phyloP scores from a whole-genome alignment of 2,797 vertebrate species.

The Phoxinus dragarum region DNA sequence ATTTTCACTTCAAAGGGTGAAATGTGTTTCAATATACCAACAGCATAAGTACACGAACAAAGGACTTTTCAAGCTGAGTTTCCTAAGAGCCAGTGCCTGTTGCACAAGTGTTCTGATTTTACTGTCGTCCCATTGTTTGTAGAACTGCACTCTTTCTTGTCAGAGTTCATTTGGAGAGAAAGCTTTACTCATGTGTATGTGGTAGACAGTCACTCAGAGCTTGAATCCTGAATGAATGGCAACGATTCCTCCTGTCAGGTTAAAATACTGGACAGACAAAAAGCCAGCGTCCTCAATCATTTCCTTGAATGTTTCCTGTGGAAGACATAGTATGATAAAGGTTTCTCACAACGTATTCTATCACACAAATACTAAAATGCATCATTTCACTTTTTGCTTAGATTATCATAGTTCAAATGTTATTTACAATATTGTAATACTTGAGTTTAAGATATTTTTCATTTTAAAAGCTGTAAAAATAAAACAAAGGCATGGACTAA shows the following conservation, averaged over 20 bases:
- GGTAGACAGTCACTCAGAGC: constrained; percentile 75
- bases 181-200: neutral
- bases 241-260: constrained; percentile 87
- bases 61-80: neutral
- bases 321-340: constrained; percentile 44
- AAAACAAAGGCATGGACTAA: neutral
- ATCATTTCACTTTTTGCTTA: neutral
- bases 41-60: neutral
- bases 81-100: neutral
- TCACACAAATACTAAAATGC: neutral
- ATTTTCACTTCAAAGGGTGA: neutral
- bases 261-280: constrained; percentile 84
- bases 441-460: neutral
- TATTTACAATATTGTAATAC: neutral
- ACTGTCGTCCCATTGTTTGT: constrained; percentile 8
- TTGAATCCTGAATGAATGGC: constrained; percentile 98
- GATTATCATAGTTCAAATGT: neutral
- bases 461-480: neutral
- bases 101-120: neutral
- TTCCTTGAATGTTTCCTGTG: constrained; percentile 89
- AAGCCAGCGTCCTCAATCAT: constrained; percentile 95
- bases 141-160: neutral
- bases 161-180: constrained; percentile 7
- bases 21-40: neutral
- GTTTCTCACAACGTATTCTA: neutral